Conservation (phyloP, 2,113 vertebrate genomes). For the Condylura cristata region DNA sequence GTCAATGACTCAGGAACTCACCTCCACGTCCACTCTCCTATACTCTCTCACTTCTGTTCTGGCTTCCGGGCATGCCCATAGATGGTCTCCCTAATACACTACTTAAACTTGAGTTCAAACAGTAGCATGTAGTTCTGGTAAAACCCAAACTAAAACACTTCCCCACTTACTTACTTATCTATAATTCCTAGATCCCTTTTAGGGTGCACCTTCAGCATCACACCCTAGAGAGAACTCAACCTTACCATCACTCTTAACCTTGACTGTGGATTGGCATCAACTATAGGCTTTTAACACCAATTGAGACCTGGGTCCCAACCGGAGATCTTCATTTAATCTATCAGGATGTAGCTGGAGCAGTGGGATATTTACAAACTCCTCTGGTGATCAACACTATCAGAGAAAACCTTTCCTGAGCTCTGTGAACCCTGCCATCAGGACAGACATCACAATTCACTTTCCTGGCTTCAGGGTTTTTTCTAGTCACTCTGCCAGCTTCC, state of each 20-base stretch:
- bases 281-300: not conserved
- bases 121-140: not conserved
- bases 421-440: not conserved
- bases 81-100: not conserved
- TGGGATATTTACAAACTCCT: not conserved
- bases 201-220: too few species aligned
- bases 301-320: not conserved
- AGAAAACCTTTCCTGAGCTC: not conserved
- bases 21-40: not conserved
- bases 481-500: not conserved
- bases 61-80: not conserved
- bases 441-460: not conserved
- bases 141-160: not conserved
- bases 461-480: not conserved
- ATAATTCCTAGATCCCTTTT: not conserved
- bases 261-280: not conserved
- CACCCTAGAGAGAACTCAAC: not conserved
- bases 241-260: not conserved
- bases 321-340: not conserved
- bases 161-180: not conserved
- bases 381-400: not conserved
- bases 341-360: not conserved
- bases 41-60: not conserved
- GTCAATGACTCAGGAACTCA: not conserved
- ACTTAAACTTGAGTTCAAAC: not conserved